Evolutionary conservation across 2,888 invertebrate genomes (phyloP), one percentile per base, ranked within the genome.

Genomic region (Mythimna vitellina): DNA sequence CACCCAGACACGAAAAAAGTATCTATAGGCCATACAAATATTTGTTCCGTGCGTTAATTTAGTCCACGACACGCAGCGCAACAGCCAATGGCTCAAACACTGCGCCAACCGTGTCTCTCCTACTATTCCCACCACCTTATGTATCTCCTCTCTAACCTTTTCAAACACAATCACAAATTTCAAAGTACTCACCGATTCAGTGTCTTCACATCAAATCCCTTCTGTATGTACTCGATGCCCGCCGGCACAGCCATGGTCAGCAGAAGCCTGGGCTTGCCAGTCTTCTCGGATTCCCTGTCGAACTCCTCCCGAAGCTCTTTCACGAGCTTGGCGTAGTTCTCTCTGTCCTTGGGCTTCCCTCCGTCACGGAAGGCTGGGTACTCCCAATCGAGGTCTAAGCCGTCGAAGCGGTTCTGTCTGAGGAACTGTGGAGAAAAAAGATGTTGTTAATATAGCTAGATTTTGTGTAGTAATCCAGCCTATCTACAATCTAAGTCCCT

Each of bases 171-270:
- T 12, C 12, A 35, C 5, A 9, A 12, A 25, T 1, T 1, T 0
- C 60, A 65, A n/a, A 25, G 1, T 20, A 93, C 96, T 96, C 89
- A 98, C 97, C 97, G 98, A 92, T 98, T 98, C 71, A 99, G 94
- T 86, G 98, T 98, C 76, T 98, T 98, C 71, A 99, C 97, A 88
- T 99, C 99, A 91, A 99, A 99, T 79, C 99, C 99, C 91, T 99
- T 98, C 90, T 99, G 98, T 83, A 99, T 98, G 90, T 99, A 99
- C 91, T 99, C 98, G 84, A 98, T 98, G 32, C 99, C 99, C 3
- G 99, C 99, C 0, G 99, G 99, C 46, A 99, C 98, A 17, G 99
- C 99, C 98, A 99, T 99, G 9, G 99, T 98, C 25, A 99, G 95
- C 66, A 99, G 95, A 49, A 99, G 96, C 57, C 97, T 95, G 0